Evolutionary conservation across 2,888 invertebrate species (phyloP), one percentile per base, ranked within the genome.

Genomic region (Dioctria linearis): DNA sequence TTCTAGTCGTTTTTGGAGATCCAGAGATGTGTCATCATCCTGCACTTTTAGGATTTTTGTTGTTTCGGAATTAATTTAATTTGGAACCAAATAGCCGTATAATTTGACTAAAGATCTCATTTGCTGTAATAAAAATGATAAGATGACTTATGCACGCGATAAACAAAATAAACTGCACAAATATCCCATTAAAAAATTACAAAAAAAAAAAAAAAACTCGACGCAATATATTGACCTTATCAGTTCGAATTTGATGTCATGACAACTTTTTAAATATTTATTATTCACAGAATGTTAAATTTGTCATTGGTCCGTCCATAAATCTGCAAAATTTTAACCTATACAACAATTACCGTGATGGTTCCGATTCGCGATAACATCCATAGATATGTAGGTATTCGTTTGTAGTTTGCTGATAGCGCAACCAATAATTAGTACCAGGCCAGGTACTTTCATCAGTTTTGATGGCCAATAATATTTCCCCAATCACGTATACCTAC

Each of bases 391-490:
- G 25, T 61, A 61, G 39, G 39, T 4, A 11, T 39, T 61, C 61
- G 37, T 4, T 61, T 4, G 61, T 39, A 61, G n/a, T 61, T 61
- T 61, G 40, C 61, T 39, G 61, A 61, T 61, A 61, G 61, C 37
- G 11, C 5, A 39, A 39, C 61, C 39, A 39, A 61, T 61, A 61
- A 61, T 61, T 61, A 61, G 61, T 39, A n/a, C 3, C 61, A 25
- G 54, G 3, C 39, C 61, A 25, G 61, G 61, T 61, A 61, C 40
- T 25, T 61, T 61, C 61, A 61, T 61, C 61, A 61, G 61, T 61
- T 61, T 25, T 61, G 61, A 61, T 25, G 61, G 6, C 11, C 11
- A 11, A 54, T 54, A n/a, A 54, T 54, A 54, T 54, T 13, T 40
- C 39, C 37, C 11, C 11, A 61, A 4, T 39, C 25, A 61, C 11